Percentiles rank a stretch among this genome's conserved stretches.
Conservation (phyloP, 1,140 invertebrate species). For the Drosophila jambulina region DNA sequence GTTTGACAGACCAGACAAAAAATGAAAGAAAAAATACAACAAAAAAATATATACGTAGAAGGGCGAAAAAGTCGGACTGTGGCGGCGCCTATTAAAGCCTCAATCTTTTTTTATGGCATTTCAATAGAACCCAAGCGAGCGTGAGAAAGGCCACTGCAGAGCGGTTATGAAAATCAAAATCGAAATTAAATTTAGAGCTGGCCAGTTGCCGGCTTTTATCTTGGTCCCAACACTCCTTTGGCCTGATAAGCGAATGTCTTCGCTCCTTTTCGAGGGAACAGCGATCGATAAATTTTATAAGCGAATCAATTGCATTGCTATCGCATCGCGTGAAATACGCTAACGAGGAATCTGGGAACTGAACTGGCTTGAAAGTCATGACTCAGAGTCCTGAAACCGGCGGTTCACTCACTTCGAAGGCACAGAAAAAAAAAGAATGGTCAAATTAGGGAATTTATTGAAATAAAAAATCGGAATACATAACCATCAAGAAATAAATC, state of each 20-base stretch:
- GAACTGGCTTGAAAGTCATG: conserved; percentile 30
- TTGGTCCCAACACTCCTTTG: conserved; percentile 47
- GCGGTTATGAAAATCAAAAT: conserved; percentile 74
- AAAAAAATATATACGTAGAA: conserved; percentile 1
- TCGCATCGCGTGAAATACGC: conserved; percentile 82
- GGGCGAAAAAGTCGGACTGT: conserved; percentile 38
- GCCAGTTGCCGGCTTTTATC: conserved; percentile 54
- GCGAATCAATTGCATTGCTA: conserved; percentile 79
- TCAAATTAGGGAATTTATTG: too few relatives aligned
- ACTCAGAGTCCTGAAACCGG: conserved; percentile 38
- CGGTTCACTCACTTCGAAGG: conserved; percentile 15
- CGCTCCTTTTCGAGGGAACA: conserved; percentile 50
- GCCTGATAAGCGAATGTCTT: conserved; percentile 53
- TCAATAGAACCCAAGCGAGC: conserved; percentile 71
- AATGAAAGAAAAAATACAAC: conserved; percentile 2
- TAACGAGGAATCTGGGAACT: conserved; percentile 48
- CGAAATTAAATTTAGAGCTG: conserved; percentile 52
- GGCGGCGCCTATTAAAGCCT: conserved; percentile 80
- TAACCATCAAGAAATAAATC: not conserved
- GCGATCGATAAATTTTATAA: conserved; percentile 82
- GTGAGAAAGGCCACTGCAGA: conserved; percentile 46
- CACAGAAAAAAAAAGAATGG: conserved; percentile 1
- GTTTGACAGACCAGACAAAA: conserved; percentile 71
- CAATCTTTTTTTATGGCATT: conserved; percentile 82
- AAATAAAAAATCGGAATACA: not conserved